Percentiles rank a stretch among this genome's conserved stretches.
phyloP scores from a whole-genome alignment of 1,140 invertebrate genomes.

The Pogonomyrmex barbatus region DNA sequence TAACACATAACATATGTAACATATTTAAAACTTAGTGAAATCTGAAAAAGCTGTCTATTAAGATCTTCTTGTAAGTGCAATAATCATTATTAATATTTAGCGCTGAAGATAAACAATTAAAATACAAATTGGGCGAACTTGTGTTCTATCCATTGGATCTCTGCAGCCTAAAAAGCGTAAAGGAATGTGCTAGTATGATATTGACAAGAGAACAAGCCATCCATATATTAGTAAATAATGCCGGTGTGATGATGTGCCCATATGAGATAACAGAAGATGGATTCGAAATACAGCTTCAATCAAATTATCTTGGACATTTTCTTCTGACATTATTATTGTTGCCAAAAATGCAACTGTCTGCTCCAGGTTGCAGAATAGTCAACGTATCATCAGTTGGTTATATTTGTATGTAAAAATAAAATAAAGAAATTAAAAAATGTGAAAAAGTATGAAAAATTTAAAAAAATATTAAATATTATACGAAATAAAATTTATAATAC shows the following conservation, averaged over 20 bases:
- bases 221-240: constrained; percentile 93
- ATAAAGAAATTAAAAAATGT: constrained; percentile 75
- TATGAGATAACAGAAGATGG: constrained; percentile 90
- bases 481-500: too few relatives aligned
- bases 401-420: neutral
- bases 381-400: constrained; percentile 88
- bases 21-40: too few relatives aligned
- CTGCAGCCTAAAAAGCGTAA: constrained; percentile 90
- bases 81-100: constrained; percentile 62
- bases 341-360: constrained; percentile 86
- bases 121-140: constrained; percentile 85
- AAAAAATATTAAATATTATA: too few relatives aligned
- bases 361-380: constrained; percentile 89
- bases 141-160: constrained; percentile 89
- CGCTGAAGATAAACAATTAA: constrained; percentile 70
- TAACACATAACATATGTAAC: too few relatives aligned
- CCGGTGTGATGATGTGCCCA: constrained; percentile 91
- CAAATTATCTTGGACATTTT: constrained; percentile 94
- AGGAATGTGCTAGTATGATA: constrained; percentile 90
- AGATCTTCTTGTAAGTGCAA: neutral
- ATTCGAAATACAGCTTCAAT: constrained; percentile 92
- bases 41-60: too few relatives aligned
- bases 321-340: constrained; percentile 93
- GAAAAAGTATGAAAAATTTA: neutral
- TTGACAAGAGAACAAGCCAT: constrained; percentile 88